These are phyloP conservation scores for Drosophila repleta DNA, from an alignment of 1,140 invertebrate genomes.

Conservation along the genomic window DNA sequence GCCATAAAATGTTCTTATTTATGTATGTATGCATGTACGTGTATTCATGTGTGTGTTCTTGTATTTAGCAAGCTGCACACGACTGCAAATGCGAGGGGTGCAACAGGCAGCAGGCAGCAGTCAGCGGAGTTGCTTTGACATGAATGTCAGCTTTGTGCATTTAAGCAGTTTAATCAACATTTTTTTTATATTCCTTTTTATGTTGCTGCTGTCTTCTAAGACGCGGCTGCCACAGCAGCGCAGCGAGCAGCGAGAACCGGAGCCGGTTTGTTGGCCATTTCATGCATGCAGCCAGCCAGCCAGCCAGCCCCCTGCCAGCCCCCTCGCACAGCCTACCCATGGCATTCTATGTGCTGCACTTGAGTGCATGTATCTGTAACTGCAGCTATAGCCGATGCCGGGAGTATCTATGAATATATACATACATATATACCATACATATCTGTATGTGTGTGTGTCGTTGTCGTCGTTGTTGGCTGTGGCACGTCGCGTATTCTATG, in stretches of 20 bases:
- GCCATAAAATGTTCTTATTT: slow-evolving; percentile 61
- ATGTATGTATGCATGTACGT: slow-evolving; percentile 50
- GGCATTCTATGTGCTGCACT: slow-evolving; percentile 51
- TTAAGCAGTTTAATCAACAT: slow-evolving; percentile 79
- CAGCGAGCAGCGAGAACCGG: slow-evolving; percentile 30
- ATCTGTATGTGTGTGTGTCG: slow-evolving; percentile 9
- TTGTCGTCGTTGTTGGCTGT: slow-evolving; percentile 21
- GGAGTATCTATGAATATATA: slow-evolving; percentile 33
- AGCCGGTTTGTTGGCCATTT: slow-evolving; percentile 57
- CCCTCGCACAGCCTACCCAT: slow-evolving; percentile 1
- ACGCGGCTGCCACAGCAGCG: slow-evolving; percentile 22
- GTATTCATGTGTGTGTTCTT: slow-evolving; percentile 27
- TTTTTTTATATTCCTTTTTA: slow-evolving; percentile 53
- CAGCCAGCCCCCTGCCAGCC: not conserved
- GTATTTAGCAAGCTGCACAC: slow-evolving; percentile 54
- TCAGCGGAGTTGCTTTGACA: slow-evolving; percentile 71
- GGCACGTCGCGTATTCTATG: slow-evolving; percentile 41
- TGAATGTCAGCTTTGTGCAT: slow-evolving; percentile 80
- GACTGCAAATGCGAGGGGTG: slow-evolving; percentile 10
- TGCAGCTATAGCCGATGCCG: slow-evolving; percentile 31
- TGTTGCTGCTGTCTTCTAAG: slow-evolving; percentile 38
- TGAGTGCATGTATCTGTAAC: slow-evolving; percentile 40
- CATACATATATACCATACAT: slow-evolving; percentile 5
- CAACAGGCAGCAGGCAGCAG: not conserved
- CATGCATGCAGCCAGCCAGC: slow-evolving; percentile 38